Evolutionary conservation across 2,113 vertebrate species (phyloP).

Genomic region (Harpagus bidentatus): DNA sequence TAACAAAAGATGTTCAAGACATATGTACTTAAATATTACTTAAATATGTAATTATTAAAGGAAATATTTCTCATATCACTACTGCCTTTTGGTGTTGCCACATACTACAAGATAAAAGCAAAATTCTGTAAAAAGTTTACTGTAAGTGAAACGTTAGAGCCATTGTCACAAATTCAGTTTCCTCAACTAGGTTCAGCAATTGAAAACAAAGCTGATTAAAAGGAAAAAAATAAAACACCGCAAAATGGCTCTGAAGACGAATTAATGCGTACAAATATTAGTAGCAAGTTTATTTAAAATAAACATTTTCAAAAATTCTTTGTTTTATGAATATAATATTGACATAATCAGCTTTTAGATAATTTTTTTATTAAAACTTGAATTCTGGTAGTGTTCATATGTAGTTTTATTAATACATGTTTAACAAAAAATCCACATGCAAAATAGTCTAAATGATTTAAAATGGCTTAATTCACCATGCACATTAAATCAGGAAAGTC

Average conservation of each 20-base stretch:
- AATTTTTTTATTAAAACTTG: background rate
- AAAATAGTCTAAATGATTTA: background rate
- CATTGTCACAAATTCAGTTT: background rate
- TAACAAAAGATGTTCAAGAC: fast-evolving
- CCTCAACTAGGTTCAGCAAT: background rate
- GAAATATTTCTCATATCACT: background rate
- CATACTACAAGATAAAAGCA: background rate
- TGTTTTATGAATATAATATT: background rate
- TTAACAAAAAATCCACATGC: background rate
- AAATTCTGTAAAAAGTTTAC: background rate
- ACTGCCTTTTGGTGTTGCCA: background rate
- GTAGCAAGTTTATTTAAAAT: background rate
- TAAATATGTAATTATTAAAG: background rate
- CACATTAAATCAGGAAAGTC: background rate
- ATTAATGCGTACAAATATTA: background rate
- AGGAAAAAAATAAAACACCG: fast-evolving
- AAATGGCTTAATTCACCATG: background rate
- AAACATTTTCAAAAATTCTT: background rate
- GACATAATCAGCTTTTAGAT: background rate
- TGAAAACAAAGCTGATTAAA: background rate
- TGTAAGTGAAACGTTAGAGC: background rate
- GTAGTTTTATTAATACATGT: background rate
- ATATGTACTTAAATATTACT: background rate
- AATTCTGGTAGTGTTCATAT: background rate
- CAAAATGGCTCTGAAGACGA: background rate